A percentile compares a stretch with the other conserved stretches of the same genome.
phyloP scores from a whole-genome alignment of 1,140 invertebrate species.

The Drosophila burlai region DNA sequence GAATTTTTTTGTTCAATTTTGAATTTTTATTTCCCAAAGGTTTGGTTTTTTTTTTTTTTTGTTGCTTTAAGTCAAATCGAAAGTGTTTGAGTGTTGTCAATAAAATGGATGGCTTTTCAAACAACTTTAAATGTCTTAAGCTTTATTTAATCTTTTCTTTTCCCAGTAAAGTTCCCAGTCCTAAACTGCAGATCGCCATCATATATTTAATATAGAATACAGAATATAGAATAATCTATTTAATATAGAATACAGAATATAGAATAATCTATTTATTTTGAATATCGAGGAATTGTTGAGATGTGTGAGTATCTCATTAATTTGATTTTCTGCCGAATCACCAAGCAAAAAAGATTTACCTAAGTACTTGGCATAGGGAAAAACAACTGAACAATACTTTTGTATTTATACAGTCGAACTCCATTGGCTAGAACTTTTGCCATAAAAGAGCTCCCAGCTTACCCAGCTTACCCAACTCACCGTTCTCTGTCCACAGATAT shows the following conservation, averaged over 20 bases:
- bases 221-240: neutral
- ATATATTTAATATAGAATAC: no score
- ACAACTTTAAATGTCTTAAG: no score
- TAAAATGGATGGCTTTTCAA: no score
- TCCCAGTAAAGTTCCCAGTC: no score
- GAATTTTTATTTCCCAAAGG: neutral
- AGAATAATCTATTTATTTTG: neutral
- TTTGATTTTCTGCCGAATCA: constrained; percentile 20
- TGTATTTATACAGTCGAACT: constrained; percentile 23
- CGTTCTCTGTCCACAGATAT: neutral
- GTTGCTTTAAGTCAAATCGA: neutral
- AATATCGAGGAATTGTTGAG: neutral
- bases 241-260: neutral
- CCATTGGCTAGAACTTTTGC: neutral
- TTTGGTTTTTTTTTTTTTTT: neutral
- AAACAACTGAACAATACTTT: constrained; percentile 2
- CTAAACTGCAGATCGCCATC: neutral
- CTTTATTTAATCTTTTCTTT: no score
- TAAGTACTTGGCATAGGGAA: constrained; percentile 1
- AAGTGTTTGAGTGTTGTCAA: neutral
- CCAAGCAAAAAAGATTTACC: neutral
- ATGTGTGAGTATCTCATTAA: neutral
- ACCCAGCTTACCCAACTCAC: constrained; percentile 1
- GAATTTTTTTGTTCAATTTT: constrained; percentile 17
- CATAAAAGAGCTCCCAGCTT: neutral